phyloP scores from a whole-genome alignment of 2,797 vertebrate species.

The Phrynocephalus forsythii region DNA sequence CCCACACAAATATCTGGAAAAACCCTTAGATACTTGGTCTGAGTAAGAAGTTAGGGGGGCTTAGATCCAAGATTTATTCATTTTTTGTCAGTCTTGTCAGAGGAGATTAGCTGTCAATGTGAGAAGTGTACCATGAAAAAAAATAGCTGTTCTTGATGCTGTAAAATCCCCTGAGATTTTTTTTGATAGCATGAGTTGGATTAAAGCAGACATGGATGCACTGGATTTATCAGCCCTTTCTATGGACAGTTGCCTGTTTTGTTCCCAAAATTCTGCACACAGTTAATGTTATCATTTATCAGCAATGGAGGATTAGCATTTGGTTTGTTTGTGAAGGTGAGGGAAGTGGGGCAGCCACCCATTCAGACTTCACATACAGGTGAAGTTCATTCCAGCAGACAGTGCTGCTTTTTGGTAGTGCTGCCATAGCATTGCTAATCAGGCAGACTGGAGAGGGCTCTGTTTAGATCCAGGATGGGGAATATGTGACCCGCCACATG shows the following conservation, averaged over 20 bases:
- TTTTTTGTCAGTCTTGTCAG: not conserved
- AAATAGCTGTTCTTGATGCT: constrained; percentile 27
- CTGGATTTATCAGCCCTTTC: constrained; percentile 45
- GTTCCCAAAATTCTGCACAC: constrained; percentile 44
- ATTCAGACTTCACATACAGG: constrained; percentile 1
- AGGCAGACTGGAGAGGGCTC: not conserved
- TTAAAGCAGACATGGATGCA: constrained; percentile 7
- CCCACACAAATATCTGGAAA: not conserved
- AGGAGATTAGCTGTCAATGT: constrained; percentile 19
- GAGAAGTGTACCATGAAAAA: constrained; percentile 23
- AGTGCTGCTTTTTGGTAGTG: not conserved
- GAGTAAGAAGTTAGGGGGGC: not conserved
- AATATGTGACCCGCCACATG: not conserved
- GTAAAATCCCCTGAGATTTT: constrained; percentile 48
- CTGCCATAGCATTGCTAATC: not conserved
- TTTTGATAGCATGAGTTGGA: not conserved
- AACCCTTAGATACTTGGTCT: constrained; percentile 8
- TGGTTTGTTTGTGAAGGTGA: constrained; percentile 48
- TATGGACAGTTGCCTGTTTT: constrained; percentile 9
- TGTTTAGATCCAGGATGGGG: not conserved
- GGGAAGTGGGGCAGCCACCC: constrained; percentile 6
- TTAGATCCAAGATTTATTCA: not conserved
- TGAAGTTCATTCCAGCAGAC: not conserved
- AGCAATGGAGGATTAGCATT: constrained; percentile 28
- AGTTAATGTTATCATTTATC: constrained; percentile 39